Conservation (phyloP, 2,888 invertebrate species). For the Norana najaformis region DNA sequence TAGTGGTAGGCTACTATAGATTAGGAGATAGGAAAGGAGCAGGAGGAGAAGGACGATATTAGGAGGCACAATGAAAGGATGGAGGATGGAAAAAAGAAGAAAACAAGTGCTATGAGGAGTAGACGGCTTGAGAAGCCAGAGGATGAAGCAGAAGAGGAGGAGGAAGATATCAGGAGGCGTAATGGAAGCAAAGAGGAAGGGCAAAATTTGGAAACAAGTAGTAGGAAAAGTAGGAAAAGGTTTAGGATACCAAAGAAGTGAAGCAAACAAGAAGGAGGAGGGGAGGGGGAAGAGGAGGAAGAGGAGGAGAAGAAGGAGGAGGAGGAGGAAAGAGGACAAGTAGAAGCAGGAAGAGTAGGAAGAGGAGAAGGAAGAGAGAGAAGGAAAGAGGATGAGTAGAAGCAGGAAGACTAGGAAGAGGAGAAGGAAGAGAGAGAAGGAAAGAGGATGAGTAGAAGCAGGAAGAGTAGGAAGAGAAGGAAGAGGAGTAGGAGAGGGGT, state of each 20-base stretch:
- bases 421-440: background rate
- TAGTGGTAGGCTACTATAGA: background rate
- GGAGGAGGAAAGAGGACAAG: too few relatives aligned
- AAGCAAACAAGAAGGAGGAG: background rate
- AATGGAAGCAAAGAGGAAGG: background rate
- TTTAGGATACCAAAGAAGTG: too few relatives aligned
- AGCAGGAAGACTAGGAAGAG: background rate
- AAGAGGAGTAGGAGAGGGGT: background rate
- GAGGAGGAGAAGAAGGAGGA: background rate
- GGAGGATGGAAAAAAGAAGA: background rate
- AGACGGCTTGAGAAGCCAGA: too few relatives aligned
- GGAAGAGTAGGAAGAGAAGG: too few relatives aligned
- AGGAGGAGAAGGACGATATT: too few relatives aligned
- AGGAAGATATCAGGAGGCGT: background rate
- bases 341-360: background rate
- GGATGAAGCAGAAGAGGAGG: background rate
- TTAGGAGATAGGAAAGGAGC: background rate
- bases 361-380: background rate
- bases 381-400: background rate
- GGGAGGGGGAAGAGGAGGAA: background rate
- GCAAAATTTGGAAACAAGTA: too few relatives aligned
- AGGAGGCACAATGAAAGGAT: background rate
- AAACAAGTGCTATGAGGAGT: too few relatives aligned
- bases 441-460: background rate
- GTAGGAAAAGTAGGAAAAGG: too few relatives aligned